phyloP scores from a whole-genome alignment of 2,113 vertebrate species.

The Lophochroa leadbeateri region DNA sequence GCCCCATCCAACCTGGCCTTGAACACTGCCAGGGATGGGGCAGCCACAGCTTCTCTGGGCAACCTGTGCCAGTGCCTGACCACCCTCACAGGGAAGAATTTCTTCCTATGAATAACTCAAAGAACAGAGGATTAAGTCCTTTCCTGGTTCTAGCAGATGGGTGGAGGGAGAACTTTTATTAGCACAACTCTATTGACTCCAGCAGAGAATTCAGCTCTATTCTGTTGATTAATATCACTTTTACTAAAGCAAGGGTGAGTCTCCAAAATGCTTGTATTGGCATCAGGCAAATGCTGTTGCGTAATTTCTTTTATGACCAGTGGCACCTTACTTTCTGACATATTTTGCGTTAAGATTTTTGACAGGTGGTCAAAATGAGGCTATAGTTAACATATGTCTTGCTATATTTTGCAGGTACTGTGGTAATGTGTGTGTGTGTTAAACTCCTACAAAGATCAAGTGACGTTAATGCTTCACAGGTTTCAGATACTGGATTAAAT shows the following conservation, averaged over 20 bases:
- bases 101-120: neutral
- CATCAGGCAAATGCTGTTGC: neutral
- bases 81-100: neutral
- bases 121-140: neutral
- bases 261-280: neutral
- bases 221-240: neutral
- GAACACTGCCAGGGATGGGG: neutral
- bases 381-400: constrained; percentile 42
- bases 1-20: neutral
- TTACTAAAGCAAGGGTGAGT: neutral
- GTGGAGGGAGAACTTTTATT: neutral
- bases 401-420: constrained; percentile 50
- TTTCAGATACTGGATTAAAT: constrained; percentile 16
- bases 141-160: neutral
- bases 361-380: constrained; percentile 35
- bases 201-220: neutral
- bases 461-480: constrained; percentile 8
- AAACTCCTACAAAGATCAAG: constrained; percentile 53
- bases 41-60: neutral
- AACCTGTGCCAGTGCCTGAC: neutral
- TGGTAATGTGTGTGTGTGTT: neutral
- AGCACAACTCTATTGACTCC: rapidly evolving
- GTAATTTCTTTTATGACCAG: neutral
- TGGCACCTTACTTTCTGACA: neutral
- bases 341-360: neutral